phyloP scores from a whole-genome alignment of 2,888 invertebrate species.

The Leptogaster cylindrica region DNA sequence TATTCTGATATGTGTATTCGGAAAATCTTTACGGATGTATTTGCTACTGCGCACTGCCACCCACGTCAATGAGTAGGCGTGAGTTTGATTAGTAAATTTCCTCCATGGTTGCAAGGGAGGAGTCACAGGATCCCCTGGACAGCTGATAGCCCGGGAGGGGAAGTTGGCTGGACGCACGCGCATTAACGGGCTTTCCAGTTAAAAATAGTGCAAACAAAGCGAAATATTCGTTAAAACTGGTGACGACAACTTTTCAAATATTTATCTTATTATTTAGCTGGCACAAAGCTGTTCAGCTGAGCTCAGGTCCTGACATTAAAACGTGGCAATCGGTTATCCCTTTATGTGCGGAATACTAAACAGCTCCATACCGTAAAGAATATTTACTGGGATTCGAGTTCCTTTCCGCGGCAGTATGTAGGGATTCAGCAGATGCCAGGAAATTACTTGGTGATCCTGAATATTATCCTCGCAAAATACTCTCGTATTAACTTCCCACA shows the following conservation, averaged over 20 bases:
- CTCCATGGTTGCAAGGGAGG: constrained; percentile 21
- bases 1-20: background rate
- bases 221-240: constrained; percentile 33
- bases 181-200: constrained; percentile 5
- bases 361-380: no score
- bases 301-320: constrained; percentile 5
- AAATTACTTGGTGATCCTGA: constrained; percentile 1
- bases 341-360: background rate
- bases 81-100: constrained; percentile 1
- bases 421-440: background rate
- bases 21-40: background rate
- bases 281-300: constrained; percentile 23
- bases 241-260: constrained; percentile 38
- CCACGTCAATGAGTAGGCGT: constrained; percentile 20
- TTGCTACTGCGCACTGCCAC: background rate
- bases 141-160: constrained; percentile 19
- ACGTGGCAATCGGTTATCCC: constrained; percentile 21
- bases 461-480: constrained; percentile 1
- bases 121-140: background rate
- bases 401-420: background rate
- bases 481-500: background rate
- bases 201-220: constrained; percentile 4
- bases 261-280: constrained; percentile 35
- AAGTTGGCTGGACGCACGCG: constrained; percentile 7
- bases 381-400: constrained; percentile 4